Conservation (phyloP, 2,113 vertebrate genomes). For the Amphiprion ocellaris region DNA sequence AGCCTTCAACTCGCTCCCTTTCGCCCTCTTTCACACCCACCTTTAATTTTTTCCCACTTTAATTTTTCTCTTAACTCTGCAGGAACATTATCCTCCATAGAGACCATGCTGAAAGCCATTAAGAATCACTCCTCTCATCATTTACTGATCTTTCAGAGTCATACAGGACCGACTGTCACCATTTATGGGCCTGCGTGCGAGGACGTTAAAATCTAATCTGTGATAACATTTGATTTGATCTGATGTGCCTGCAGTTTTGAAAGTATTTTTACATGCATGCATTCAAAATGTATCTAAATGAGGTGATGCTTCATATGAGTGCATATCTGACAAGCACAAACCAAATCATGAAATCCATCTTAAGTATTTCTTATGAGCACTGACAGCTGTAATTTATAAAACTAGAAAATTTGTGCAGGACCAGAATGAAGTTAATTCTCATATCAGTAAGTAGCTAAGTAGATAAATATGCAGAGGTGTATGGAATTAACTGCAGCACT, state of each 20-base stretch:
- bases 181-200: not conserved
- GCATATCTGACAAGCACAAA: not conserved
- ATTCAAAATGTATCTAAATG: not conserved
- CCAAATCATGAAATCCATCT: not conserved
- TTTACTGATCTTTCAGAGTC: slow-evolving; percentile 15
- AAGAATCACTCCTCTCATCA: slow-evolving; percentile 22
- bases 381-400: not conserved
- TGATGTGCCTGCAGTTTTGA: not conserved
- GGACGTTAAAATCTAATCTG: not conserved
- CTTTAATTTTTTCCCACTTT: slow-evolving; percentile 51
- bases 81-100: slow-evolving; percentile 37
- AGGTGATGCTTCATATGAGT: not conserved
- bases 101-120: slow-evolving; percentile 25
- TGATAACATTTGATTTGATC: not conserved
- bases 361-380: no score
- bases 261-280: not conserved
- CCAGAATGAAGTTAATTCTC: not conserved
- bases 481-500: not conserved
- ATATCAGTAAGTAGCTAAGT: not conserved
- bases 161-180: not conserved
- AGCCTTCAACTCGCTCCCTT: slow-evolving; percentile 37
- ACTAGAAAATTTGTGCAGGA: not conserved
- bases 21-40: slow-evolving; percentile 54
- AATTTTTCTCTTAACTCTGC: slow-evolving; percentile 40
- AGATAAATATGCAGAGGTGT: not conserved